These are phyloP conservation scores for Coregonus ussuriensis DNA, from an alignment of 2,797 vertebrate genomes.

Conservation along the genomic window DNA sequence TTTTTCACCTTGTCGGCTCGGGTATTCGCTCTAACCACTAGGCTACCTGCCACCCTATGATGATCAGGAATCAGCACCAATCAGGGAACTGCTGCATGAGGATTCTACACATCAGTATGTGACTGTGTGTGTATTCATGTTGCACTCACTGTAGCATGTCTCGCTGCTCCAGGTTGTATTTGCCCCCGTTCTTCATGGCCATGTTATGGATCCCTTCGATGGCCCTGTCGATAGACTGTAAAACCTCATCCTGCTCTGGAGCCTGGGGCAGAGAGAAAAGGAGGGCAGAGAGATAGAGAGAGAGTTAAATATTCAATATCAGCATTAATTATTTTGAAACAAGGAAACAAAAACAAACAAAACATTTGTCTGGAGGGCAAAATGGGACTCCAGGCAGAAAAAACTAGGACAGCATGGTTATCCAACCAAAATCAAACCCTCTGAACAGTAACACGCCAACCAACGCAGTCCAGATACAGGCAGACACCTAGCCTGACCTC, in stretches of 20 bases:
- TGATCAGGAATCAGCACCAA: too few relatives aligned
- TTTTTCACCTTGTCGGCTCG: too few relatives aligned
- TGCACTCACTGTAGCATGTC: conserved; percentile 94
- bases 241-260: conserved; percentile 93
- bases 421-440: conserved; percentile 37
- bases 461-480: neutral
- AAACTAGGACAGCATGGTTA: conserved; percentile 61
- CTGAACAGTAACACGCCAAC: neutral
- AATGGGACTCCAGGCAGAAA: conserved; percentile 41
- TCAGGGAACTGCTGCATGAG: neutral
- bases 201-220: conserved; percentile 97
- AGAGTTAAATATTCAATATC: conserved; percentile 41
- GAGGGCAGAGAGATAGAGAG: conserved; percentile 20
- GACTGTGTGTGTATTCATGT: neutral
- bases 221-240: conserved; percentile 95
- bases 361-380: conserved; percentile 41
- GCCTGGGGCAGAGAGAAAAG: conserved; percentile 43
- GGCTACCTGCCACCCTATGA: too few relatives aligned
- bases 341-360: conserved; percentile 30
- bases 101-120: conserved; percentile 1
- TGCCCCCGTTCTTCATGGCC: conserved; percentile 94
- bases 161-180: conserved; percentile 97
- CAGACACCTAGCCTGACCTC: too few relatives aligned
- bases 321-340: conserved; percentile 44
- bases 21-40: too few relatives aligned